Evolutionary conservation across 2,888 invertebrate genomes (phyloP), one percentile per base, ranked within the genome.

Genomic region (Boloria euphrosyne): DNA sequence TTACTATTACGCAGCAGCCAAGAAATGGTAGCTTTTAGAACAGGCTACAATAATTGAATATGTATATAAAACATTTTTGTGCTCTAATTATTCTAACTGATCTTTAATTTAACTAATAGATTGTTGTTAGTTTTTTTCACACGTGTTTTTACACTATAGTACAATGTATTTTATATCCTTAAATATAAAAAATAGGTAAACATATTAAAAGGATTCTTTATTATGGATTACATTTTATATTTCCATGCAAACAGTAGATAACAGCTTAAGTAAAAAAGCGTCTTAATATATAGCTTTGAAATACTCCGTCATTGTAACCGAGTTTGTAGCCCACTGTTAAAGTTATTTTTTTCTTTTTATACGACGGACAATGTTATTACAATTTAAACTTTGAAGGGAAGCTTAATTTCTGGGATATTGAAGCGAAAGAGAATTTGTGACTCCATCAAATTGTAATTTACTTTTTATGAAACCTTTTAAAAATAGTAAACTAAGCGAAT

Each of bases 251-350:
- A 4, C 17, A 38, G 13, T 38, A 55, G 13, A 52, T 16, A 55
- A 43, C 14, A 14, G 17, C 43, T 43, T 55, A 55, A 14, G 43
- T 55, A 18, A 55, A 43, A 55, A 55, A 17, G 14, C 13, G 5
- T 14, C 43, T 55, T 43, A 18, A 55, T 43, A 84, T 83, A 83
- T 77, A 73, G 78, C 78, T 81, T 77, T 80, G 77, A 86, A 22
- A 2, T 84, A 81, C 84, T 83, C 82, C 79, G 80, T 80, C 77
- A 76, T 81, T 58, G 63, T 63, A 64, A 85, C 85, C 81, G 74
- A 84, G 84, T 87, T 86, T 82, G 77, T 79, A 81, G 80, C 77
- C 80, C 81, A 81, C 80, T 83, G 81, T 74, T 72, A 14, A 54
- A 43, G 43, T 14, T 73, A 75, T 82, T 82, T 77, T n/a, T 79